phyloP scores from a whole-genome alignment of 2,113 vertebrate genomes.

The Urocynchramus pylzowi region DNA sequence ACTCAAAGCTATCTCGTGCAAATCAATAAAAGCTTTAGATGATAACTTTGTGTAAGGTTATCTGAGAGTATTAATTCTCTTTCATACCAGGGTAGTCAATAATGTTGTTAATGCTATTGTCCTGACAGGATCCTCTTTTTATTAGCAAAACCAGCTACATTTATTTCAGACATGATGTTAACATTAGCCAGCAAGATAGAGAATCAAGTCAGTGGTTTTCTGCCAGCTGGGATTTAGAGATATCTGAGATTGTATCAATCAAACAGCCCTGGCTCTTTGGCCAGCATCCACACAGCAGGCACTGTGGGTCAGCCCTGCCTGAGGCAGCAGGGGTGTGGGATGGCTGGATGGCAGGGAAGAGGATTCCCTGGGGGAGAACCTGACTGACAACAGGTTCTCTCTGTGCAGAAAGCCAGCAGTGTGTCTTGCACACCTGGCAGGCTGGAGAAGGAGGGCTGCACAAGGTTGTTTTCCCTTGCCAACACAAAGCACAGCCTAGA shows the following conservation, averaged over 20 bases:
- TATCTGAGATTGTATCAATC: background rate
- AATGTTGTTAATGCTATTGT: background rate
- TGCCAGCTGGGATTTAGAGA: background rate
- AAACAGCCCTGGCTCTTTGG: background rate
- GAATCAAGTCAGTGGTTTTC: background rate
- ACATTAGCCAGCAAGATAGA: background rate
- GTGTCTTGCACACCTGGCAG: background rate
- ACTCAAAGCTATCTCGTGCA: conserved; percentile 5
- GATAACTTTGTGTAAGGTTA: background rate
- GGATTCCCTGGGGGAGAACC: background rate
- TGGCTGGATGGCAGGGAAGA: background rate
- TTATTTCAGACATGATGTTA: conserved; percentile 23
- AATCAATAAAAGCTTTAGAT: conserved; percentile 51
- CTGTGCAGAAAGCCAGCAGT: background rate
- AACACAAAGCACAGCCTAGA: background rate
- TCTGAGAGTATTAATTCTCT: conserved; percentile 25
- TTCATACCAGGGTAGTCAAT: background rate
- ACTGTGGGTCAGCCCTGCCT: background rate
- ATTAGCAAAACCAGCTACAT: conserved; percentile 17
- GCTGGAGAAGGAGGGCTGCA: background rate
- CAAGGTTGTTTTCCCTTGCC: background rate
- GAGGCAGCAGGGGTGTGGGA: background rate
- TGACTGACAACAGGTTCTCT: background rate
- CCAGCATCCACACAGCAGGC: background rate
- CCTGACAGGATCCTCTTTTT: conserved; percentile 13